Evolutionary conservation across 2,797 vertebrate species (phyloP).

Genomic region (Lepidocolaptes lacrymiger): DNA sequence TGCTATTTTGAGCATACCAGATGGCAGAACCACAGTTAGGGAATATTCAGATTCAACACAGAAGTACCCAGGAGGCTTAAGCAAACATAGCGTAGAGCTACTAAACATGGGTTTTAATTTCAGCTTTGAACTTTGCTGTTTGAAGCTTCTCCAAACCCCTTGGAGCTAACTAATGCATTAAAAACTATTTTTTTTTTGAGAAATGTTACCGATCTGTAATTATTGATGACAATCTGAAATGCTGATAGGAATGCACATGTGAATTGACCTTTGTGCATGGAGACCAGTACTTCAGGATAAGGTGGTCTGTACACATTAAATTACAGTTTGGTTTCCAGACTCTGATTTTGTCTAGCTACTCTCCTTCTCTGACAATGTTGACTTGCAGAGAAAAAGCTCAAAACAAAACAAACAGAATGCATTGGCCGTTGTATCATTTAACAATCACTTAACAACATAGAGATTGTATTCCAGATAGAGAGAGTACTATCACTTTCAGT

Average conservation of each 20-base stretch:
- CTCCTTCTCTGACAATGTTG: not conserved
- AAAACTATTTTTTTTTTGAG: not conserved
- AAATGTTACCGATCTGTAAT: not conserved
- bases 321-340: not conserved
- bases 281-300: not conserved
- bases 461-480: not conserved
- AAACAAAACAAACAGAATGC: not conserved
- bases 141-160: conserved; percentile 31
- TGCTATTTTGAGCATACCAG: not conserved
- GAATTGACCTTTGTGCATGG: not conserved
- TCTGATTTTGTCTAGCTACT: not conserved
- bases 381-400: not conserved
- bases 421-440: not conserved
- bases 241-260: not conserved
- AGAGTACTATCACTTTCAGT: not conserved
- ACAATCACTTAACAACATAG: not conserved
- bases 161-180: not conserved
- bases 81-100: not conserved
- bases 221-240: not conserved
- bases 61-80: not conserved
- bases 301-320: not conserved
- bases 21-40: not conserved
- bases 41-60: not conserved
- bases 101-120: conserved; percentile 38
- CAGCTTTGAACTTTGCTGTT: conserved; percentile 33